Conservation (phyloP, 2,888 invertebrate species). For the Erebia ligea region DNA sequence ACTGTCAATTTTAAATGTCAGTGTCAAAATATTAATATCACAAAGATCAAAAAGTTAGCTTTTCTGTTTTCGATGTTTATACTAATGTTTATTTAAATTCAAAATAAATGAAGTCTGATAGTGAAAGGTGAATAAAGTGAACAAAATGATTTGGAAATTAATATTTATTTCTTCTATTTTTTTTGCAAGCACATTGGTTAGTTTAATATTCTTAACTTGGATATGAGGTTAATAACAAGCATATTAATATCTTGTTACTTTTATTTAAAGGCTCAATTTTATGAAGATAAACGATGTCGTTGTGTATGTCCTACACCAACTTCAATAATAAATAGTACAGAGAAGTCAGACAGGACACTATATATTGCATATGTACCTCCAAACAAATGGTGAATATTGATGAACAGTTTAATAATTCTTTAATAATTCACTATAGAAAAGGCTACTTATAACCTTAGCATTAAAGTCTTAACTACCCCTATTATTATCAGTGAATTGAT, state of each 20-base stretch:
- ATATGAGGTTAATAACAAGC: neutral
- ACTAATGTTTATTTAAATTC: too few species aligned
- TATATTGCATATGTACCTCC: slow-evolving; percentile 90
- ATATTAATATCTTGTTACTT: neutral
- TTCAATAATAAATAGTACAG: slow-evolving; percentile 82
- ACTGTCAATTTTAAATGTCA: too few species aligned
- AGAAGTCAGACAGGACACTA: slow-evolving; percentile 81
- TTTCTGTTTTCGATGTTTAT: too few species aligned
- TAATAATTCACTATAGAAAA: neutral
- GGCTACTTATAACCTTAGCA: too few species aligned
- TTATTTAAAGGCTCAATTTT: slow-evolving; percentile 83
- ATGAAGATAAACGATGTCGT: slow-evolving; percentile 91
- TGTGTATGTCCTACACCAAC: slow-evolving; percentile 91
- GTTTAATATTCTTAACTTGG: slow-evolving; percentile 6
- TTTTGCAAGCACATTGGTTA: slow-evolving; percentile 21
- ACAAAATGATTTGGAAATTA: slow-evolving; percentile 28
- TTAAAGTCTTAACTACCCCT: too few species aligned
- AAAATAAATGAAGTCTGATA: slow-evolving; percentile 1
- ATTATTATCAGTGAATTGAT: too few species aligned
- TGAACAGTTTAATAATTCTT: neutral
- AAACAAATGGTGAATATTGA: slow-evolving; percentile 84
- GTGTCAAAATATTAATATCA: too few species aligned
- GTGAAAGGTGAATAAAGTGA: slow-evolving; percentile 21
- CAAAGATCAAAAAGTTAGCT: too few species aligned
- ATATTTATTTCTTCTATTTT: slow-evolving; percentile 25